A percentile compares a stretch with the other conserved stretches of the same genome.
These are phyloP conservation scores for Sesamia nonagrioides DNA, from an alignment of 1,140 invertebrate species.

Conservation along the genomic window DNA sequence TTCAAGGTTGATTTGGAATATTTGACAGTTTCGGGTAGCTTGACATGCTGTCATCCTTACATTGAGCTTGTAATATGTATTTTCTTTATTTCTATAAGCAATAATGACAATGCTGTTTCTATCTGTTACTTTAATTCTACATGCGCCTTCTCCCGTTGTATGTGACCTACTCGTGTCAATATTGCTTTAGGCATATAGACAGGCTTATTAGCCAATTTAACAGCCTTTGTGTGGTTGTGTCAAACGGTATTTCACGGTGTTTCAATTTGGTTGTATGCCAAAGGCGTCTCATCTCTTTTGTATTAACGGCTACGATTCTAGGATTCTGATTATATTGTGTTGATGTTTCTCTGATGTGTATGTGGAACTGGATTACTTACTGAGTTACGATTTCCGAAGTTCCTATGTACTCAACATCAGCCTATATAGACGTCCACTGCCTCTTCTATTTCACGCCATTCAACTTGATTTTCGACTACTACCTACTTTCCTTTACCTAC, in stretches of 20 bases:
- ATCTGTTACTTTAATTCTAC: neutral
- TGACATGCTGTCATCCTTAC: too few species aligned
- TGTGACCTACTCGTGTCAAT: neutral
- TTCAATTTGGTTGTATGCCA: constrained; percentile 15
- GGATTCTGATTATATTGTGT: neutral
- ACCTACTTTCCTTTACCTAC: too few species aligned
- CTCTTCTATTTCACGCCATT: too few species aligned
- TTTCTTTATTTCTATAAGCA: too few species aligned
- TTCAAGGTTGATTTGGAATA: too few species aligned
- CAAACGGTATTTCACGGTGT: constrained; percentile 7
- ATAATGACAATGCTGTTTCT: neutral
- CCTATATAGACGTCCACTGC: too few species aligned
- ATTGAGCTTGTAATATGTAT: too few species aligned
- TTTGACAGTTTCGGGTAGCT: too few species aligned
- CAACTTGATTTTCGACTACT: too few species aligned
- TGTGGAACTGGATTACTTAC: neutral
- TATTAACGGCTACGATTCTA: neutral
- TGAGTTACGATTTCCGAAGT: neutral
- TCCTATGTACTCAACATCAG: too few species aligned
- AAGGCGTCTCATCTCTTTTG: neutral
- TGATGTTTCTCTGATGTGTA: neutral
- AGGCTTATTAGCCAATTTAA: constrained; percentile 30
- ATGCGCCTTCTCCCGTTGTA: neutral
- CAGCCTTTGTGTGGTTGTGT: neutral
- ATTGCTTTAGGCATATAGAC: constrained; percentile 15